Conservation (phyloP, 2,888 invertebrate species). For the Rhagophthalmus giganteus region DNA sequence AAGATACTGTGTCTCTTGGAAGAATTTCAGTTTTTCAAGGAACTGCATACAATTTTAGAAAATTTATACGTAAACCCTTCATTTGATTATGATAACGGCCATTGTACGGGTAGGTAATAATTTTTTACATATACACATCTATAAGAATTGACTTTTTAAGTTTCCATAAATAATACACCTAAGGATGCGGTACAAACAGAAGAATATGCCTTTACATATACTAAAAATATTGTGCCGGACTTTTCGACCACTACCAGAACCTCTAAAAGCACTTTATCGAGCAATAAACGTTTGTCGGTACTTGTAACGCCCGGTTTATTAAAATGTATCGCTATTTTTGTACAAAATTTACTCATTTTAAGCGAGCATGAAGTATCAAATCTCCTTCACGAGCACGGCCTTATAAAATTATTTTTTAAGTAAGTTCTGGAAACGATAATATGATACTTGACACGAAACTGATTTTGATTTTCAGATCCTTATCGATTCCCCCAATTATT, state of each 20-base stretch:
- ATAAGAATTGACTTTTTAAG: too few relatives aligned
- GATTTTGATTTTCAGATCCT: slow-evolving; percentile 53
- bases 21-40: slow-evolving; percentile 45
- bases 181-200: too few relatives aligned
- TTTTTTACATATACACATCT: too few relatives aligned
- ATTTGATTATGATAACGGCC: slow-evolving; percentile 1
- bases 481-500: slow-evolving; percentile 50
- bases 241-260: not conserved
- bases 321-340: slow-evolving; percentile 52
- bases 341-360: slow-evolving; percentile 55
- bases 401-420: slow-evolving; percentile 58
- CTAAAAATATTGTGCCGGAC: slow-evolving; percentile 3
- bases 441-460: too few relatives aligned
- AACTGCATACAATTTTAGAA: slow-evolving; percentile 40
- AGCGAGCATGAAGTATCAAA: slow-evolving; percentile 51
- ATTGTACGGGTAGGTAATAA: too few relatives aligned
- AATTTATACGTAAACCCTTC: slow-evolving; percentile 38
- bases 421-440: slow-evolving; percentile 41
- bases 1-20: slow-evolving; percentile 39
- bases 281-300: slow-evolving; percentile 29
- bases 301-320: slow-evolving; percentile 57
- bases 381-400: slow-evolving; percentile 55
- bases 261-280: too few relatives aligned
- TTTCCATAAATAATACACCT: too few relatives aligned
- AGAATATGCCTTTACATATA: too few relatives aligned